Conservation (phyloP, 2,797 vertebrate genomes). For the Enteromius viviparus region DNA sequence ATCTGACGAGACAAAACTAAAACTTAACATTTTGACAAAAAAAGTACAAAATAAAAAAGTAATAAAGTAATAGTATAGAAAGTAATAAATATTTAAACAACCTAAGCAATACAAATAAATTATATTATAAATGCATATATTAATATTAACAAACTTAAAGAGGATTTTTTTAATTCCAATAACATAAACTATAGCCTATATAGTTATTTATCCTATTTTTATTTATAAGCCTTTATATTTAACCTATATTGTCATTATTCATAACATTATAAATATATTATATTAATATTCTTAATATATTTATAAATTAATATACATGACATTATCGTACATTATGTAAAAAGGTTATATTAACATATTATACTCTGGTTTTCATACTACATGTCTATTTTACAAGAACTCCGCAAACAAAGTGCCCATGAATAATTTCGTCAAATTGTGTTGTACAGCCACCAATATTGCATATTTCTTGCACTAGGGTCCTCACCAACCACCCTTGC, state of each 20-base stretch:
- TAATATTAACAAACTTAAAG: too few relatives aligned
- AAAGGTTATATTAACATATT: neutral
- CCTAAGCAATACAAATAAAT: neutral
- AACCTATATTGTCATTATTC: neutral
- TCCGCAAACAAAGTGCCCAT: neutral
- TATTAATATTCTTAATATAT: neutral
- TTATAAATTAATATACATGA: neutral
- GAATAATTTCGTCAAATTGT: slow-evolving; percentile 5
- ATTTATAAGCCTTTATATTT: too few relatives aligned
- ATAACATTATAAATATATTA: neutral
- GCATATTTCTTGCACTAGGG: neutral
- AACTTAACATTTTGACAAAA: neutral
- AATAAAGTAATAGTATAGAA: neutral
- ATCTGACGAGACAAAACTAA: neutral
- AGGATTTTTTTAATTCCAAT: too few relatives aligned
- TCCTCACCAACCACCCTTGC: neutral
- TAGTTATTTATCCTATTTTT: too few relatives aligned
- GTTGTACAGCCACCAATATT: slow-evolving; percentile 15
- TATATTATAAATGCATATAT: neutral
- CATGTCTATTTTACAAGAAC: neutral
- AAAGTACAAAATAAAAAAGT: neutral
- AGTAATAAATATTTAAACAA: neutral
- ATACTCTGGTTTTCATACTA: neutral
- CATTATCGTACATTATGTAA: neutral
- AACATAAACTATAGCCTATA: too few relatives aligned